Evolutionary conservation across 2,113 vertebrate species (phyloP).

Genomic region (Todiramphus chloris): DNA sequence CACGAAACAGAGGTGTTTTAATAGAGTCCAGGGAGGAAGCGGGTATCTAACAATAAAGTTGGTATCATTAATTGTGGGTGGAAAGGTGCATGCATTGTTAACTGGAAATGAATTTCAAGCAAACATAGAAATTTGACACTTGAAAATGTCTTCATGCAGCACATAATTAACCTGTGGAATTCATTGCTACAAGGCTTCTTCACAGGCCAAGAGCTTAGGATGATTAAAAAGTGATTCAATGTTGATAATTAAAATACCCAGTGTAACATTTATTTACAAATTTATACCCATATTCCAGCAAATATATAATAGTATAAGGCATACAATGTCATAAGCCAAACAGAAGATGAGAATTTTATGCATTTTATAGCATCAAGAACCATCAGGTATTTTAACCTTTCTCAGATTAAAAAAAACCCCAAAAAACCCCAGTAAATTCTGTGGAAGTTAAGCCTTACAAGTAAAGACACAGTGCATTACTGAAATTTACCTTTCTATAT

Average conservation of each 20-base stretch:
- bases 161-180: neutral
- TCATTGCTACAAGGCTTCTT: neutral
- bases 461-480: neutral
- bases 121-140: neutral
- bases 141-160: neutral
- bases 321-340: neutral
- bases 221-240: neutral
- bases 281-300: no score
- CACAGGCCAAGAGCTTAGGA: neutral
- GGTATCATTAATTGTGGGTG: neutral
- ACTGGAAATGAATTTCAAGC: neutral
- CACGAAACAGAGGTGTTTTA: neutral
- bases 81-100: neutral
- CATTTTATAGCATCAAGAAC: neutral
- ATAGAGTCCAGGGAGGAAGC: neutral
- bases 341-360: neutral
- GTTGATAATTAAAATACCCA: neutral
- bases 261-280: neutral
- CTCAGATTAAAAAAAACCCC: neutral
- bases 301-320: neutral
- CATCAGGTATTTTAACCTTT: neutral
- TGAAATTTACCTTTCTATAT: neutral
- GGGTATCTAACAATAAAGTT: neutral
- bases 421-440: neutral
- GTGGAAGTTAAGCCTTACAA: neutral